Evolutionary conservation across 2,888 invertebrate species (phyloP).

Genomic region (Apocheima hispidaria): DNA sequence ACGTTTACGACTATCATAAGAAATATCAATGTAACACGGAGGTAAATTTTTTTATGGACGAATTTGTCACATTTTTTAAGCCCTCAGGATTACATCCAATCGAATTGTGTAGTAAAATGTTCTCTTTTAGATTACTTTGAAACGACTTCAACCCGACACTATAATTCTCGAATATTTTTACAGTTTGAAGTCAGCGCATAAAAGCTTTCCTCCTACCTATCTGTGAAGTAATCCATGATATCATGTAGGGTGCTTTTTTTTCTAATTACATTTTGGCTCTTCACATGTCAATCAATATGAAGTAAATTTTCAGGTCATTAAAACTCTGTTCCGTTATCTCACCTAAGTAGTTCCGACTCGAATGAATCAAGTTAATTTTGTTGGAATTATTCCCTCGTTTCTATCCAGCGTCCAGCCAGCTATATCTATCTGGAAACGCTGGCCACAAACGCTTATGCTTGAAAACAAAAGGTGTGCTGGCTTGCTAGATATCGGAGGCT

Average conservation of each 20-base stretch:
- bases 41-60: conserved; percentile 35
- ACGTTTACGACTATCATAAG: conserved; percentile 43
- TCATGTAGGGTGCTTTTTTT: too few relatives aligned
- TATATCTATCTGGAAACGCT: conserved; percentile 21
- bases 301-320: not conserved
- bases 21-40: conserved; percentile 43
- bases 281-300: too few relatives aligned
- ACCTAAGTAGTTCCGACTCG: not conserved
- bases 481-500: conserved; percentile 65
- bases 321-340: not conserved
- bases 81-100: conserved; percentile 36
- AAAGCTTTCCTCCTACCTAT: not conserved
- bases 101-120: conserved; percentile 18
- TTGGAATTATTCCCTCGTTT: conserved; percentile 10
- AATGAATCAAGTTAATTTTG: not conserved
- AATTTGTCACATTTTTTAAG: conserved; percentile 42
- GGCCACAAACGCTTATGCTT: conserved; percentile 39
- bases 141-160: conserved; percentile 3
- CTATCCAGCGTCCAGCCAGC: conserved; percentile 34
- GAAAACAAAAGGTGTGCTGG: conserved; percentile 51
- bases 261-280: too few relatives aligned
- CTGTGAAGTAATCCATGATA: not conserved
- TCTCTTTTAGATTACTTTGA: conserved; percentile 13
- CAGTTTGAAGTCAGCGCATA: not conserved
- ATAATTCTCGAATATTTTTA: conserved; percentile 1